Evolutionary conservation across 2,797 vertebrate species (phyloP), one percentile per base, ranked within the genome.

Genomic region (Schizopygopsis pylzovi): DNA sequence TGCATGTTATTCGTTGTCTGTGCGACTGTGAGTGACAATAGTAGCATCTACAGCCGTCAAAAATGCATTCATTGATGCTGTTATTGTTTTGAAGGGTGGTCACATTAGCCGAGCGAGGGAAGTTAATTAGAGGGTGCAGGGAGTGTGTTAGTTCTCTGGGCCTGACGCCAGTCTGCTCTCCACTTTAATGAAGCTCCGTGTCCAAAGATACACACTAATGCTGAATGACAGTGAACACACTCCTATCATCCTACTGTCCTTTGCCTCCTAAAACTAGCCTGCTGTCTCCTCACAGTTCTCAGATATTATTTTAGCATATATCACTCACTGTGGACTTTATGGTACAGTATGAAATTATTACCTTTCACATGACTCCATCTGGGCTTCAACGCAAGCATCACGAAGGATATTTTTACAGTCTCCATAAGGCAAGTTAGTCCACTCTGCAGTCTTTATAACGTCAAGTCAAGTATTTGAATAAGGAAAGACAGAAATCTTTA

Each of bases 11-110:
- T 73, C 13, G 11, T 76, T 45, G 41, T 67, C 25, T 84, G 22
- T 87, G 78, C 72, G 72, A 71, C 52, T 71, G 16, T 85, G 49
- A 56, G 63, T 72, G 65, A 70, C 75, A 71, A 78, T 75, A 20
- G 45, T 73, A 65, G 63, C 68, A 77, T 77, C 47, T 52, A 68
- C 39, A 47, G 22, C 37, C 41, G 1, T 70, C 25, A 73, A 28
- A 77, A 73, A 47, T 54, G 59, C 63, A 70, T 82, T 41, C 15
- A 72, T 78, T 82, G 49, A 68, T 54, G 78, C 37, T 86, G 82
- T 43, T 90, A 83, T 86, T 84, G 92, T 95, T 73, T 75, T 86
- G 84, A 65, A 87, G 43, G 11, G 71, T 54, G 78, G 7, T 41
- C 83, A 78, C n/a, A 56, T 77, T 84, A 72, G 59, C 47, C 80